Conservation (phyloP, 2,797 vertebrate genomes). For the Eulemur rubriventer region DNA sequence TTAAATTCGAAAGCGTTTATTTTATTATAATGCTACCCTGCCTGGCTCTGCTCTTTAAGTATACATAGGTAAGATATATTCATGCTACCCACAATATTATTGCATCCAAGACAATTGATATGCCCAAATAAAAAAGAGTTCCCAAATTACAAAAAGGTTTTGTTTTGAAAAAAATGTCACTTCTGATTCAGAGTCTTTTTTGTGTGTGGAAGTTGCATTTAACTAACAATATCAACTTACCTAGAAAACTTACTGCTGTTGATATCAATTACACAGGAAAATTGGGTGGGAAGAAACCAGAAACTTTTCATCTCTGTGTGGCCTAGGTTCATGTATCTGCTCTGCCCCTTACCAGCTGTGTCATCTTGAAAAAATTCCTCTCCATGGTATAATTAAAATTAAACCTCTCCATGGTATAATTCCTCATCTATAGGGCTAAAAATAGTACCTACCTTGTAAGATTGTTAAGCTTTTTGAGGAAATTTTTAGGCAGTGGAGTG, state of each 20-base stretch:
- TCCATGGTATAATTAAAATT: not conserved
- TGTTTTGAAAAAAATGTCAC: not conserved
- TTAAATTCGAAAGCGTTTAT: not conserved
- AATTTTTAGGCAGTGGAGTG: not conserved
- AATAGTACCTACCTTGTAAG: not conserved
- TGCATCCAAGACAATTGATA: not conserved
- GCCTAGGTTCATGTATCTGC: not conserved
- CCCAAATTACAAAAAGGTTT: not conserved
- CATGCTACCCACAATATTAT: not conserved
- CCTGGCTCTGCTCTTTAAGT: not conserved
- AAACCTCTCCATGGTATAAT: not conserved
- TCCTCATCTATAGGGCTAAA: not conserved
- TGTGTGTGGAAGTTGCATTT: not conserved
- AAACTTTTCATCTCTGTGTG: not conserved
- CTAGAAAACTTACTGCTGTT: conserved; percentile 5
- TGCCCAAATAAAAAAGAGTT: not conserved
- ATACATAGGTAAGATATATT: not conserved
- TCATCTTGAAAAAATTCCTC: not conserved
- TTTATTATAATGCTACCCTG: not conserved
- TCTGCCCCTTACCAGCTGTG: not conserved
- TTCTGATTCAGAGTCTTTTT: conserved; percentile 23
- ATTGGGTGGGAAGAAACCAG: not conserved
- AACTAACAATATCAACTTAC: not conserved
- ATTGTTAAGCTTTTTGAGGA: not conserved
- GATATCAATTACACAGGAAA: not conserved